Conservation (phyloP, 1,140 invertebrate genomes). For the Drosophila paulistorum region DNA sequence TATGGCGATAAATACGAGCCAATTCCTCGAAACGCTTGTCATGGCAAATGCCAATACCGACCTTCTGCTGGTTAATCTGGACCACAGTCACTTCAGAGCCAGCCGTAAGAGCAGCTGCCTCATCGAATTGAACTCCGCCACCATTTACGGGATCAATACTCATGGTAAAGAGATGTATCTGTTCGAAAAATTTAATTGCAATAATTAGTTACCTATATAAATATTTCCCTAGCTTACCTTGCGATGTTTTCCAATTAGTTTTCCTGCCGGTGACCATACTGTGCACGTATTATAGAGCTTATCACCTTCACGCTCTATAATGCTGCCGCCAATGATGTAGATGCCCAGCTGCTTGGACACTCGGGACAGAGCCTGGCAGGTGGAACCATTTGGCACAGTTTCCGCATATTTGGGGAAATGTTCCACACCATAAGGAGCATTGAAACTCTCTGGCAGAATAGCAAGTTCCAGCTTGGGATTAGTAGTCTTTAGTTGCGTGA, state of each 20-base stretch:
- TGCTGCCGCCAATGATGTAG: slow-evolving; percentile 94
- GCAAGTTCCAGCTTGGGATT: slow-evolving; percentile 88
- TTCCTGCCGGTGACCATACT: slow-evolving; percentile 91
- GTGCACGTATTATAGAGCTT: slow-evolving; percentile 95
- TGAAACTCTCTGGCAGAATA: slow-evolving; percentile 97
- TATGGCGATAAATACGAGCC: slow-evolving; percentile 91
- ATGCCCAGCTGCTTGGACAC: slow-evolving; percentile 91
- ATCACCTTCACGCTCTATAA: slow-evolving; percentile 89
- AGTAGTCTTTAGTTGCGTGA: slow-evolving; percentile 88
- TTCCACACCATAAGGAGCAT: slow-evolving; percentile 91
- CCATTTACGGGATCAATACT: slow-evolving; percentile 87
- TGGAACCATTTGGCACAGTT: slow-evolving; percentile 89
- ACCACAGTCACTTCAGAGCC: slow-evolving; percentile 91
- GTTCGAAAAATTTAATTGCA: neutral
- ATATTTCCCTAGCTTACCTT: slow-evolving; percentile 84
- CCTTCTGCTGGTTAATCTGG: slow-evolving; percentile 87
- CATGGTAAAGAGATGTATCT: slow-evolving; percentile 96
- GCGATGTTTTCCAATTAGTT: slow-evolving; percentile 88
- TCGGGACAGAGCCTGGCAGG: slow-evolving; percentile 87
- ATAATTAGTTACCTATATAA: neutral
- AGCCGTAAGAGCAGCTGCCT: slow-evolving; percentile 91
- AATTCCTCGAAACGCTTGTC: slow-evolving; percentile 96
- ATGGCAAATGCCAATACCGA: slow-evolving; percentile 97
- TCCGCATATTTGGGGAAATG: slow-evolving; percentile 95
- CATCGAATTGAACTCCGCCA: slow-evolving; percentile 94